Evolutionary conservation across 2,113 vertebrate genomes (phyloP), one percentile per base, ranked within the genome.

Genomic region (Bucco capensis): DNA sequence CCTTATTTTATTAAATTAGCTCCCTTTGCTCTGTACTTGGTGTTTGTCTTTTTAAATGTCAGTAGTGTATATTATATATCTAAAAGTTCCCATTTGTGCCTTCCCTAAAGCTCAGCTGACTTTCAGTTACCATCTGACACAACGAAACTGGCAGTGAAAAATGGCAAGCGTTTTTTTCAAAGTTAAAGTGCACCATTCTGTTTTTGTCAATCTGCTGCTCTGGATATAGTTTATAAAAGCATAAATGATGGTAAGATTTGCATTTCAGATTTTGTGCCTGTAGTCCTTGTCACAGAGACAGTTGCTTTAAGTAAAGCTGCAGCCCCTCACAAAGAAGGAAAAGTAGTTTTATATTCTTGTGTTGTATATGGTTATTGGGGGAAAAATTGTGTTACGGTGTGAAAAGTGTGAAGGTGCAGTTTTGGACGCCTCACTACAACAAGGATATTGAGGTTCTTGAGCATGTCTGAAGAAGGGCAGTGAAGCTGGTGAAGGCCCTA

Each of bases 1-100:
- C 14, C 57, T 60, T 73, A 56, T 94, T 96, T 96, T 92, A 91
- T 94, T 95, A 95, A 94, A 89, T 89, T 65, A 88, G 27, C 44
- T 87, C 87, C 73, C 57, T 83, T 89, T 95, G 37, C 74, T 96
- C 66, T 77, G 51, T 51, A 64, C 85, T 96, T 83, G 60, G 6
- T 91, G 54, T 90, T 94, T 91, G 30, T 70, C 42, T 88, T 86
- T 92, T 89, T 12, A 96, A 91, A 94, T 92, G 88, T 86, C 91
- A 95, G 69, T 50, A 78, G 47, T 71, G 69, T 83, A 51, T 92
- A 85, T 90, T 77, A 24, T 40, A 80, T 56, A 42, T 94, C 86
- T 73, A 72, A 89, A 72, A 86, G 83, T 83, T 96, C 93, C 77
- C 85, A 79, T 94, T 88, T 78, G 38, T 90, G n/a, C 42, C 58